phyloP scores from a whole-genome alignment of 1,140 invertebrate species.

The Leptestheria dahalacensis region DNA sequence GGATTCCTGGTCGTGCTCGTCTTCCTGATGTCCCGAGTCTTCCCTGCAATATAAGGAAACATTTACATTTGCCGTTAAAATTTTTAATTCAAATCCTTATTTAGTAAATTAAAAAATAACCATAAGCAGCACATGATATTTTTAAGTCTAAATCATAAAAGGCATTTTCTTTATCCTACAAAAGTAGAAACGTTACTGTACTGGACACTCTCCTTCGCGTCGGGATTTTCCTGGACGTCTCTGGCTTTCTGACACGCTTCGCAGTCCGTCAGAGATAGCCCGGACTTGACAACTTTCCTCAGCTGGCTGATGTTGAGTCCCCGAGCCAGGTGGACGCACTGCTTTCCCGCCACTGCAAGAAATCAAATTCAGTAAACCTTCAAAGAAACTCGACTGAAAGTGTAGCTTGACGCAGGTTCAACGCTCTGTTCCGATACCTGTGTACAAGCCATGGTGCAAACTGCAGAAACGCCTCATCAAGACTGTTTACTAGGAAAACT shows the following conservation, averaged over 20 bases:
- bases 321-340: slow-evolving; percentile 51
- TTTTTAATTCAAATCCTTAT: slow-evolving; percentile 1
- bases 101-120: too few species aligned
- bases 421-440: background rate
- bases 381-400: too few species aligned
- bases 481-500: background rate
- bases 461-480: background rate
- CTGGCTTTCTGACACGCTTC: slow-evolving; percentile 31
- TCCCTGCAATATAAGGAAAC: slow-evolving; percentile 2
- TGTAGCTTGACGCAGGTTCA: background rate
- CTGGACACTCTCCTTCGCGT: too few species aligned
- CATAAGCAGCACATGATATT: too few species aligned
- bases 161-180: too few species aligned
- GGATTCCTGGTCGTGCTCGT: slow-evolving; percentile 1
- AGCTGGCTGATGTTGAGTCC: slow-evolving; percentile 45
- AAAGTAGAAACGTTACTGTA: too few species aligned
- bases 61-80: slow-evolving; percentile 7
- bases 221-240: slow-evolving; percentile 14
- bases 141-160: too few species aligned
- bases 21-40: background rate
- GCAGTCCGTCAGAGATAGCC: slow-evolving; percentile 41
- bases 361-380: too few species aligned
- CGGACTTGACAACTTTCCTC: slow-evolving; percentile 41
- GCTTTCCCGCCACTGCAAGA: slow-evolving; percentile 21
- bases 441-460: background rate